Base-by-base conservation (phyloP, 2,888 invertebrate species). In the Zhuqinia jingwanae region DNA sequence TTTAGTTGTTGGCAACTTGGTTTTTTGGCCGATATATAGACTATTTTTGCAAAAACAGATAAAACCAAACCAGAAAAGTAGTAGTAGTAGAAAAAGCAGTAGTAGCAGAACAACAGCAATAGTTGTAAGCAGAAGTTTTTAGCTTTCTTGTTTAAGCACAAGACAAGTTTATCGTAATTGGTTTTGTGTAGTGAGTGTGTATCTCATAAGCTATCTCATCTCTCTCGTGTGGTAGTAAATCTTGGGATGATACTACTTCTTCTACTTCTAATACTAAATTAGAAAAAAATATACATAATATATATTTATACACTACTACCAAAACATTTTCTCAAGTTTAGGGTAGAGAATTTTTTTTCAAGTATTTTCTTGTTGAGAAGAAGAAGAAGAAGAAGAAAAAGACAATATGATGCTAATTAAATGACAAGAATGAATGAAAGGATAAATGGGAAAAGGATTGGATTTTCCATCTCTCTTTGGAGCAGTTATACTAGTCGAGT, bases 371-470 rank as follows among this genome's bases (percentile, higher is more conserved):
- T n/a, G n/a, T n/a, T n/a, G n/a, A n/a, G n/a, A n/a, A n/a, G n/a
- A n/a, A n/a, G n/a, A 36, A 36, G n/a, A 47, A 27, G 30, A 45
- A 20, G 73, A 45, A 22, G 58, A 27, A 56, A 27, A 70, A 73
- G 75, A 80, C 75, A 75, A 80, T 86, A 65, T 45, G 73, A 84
- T 85, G 83, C 85, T 88, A 85, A 88, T 88, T 85, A 88, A 88
- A 88, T 85, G 88, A 85, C 85, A 82, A 79, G 82, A 88, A 88
- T 87, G 87, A 85, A 87, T 87, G 82, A 88, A 78, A 77, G 75
- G 56, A 50, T 50, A 25, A 75, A 77, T 47, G 36, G 65, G 58
- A 86, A 75, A 53, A 56, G 50, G 47, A 70, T 47, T 45, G 50
- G 50, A 73, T 73, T 73, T 27, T 50, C 27, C n/a, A 27, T n/a